phyloP scores from a whole-genome alignment of 2,888 invertebrate species.

The Lasioglossum oenotherae region DNA sequence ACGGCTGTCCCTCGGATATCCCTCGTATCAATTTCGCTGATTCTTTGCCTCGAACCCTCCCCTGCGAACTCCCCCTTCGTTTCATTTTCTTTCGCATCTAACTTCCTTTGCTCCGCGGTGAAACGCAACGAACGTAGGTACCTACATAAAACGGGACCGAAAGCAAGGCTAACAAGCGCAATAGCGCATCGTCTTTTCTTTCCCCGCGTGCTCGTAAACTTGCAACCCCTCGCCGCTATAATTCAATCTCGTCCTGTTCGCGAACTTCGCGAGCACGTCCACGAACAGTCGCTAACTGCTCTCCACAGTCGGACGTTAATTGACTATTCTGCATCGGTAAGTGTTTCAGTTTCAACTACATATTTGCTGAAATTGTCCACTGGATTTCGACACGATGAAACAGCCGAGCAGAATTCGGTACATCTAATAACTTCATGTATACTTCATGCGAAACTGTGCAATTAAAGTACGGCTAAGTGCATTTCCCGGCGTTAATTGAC shows the following conservation, averaged over 20 bases:
- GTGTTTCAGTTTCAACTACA: neutral
- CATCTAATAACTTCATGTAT: too few species aligned
- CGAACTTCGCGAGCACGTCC: slow-evolving; percentile 8
- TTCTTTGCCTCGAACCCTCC: slow-evolving; percentile 29
- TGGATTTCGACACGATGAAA: neutral
- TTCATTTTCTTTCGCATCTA: neutral
- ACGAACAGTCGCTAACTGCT: slow-evolving; percentile 51
- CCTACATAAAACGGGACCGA: slow-evolving; percentile 26
- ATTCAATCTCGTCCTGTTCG: slow-evolving; percentile 55
- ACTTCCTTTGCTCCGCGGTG: neutral
- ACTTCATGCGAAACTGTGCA: neutral
- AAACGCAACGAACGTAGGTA: neutral
- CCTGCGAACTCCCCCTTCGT: neutral
- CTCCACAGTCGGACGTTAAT: slow-evolving; percentile 39
- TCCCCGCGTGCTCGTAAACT: slow-evolving; percentile 44
- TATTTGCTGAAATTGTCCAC: neutral
- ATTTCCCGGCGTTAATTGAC: neutral
- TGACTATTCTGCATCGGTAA: slow-evolving; percentile 19
- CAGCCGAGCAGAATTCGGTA: too few species aligned
- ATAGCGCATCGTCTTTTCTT: slow-evolving; percentile 27
- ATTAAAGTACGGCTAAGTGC: neutral
- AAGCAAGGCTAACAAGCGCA: slow-evolving; percentile 42
- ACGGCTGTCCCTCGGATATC: neutral
- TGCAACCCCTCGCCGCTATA: slow-evolving; percentile 35
- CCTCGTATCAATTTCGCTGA: slow-evolving; percentile 29